Conservation (phyloP, 1,140 invertebrate species). For the Schlechtendalia chinensis region DNA sequence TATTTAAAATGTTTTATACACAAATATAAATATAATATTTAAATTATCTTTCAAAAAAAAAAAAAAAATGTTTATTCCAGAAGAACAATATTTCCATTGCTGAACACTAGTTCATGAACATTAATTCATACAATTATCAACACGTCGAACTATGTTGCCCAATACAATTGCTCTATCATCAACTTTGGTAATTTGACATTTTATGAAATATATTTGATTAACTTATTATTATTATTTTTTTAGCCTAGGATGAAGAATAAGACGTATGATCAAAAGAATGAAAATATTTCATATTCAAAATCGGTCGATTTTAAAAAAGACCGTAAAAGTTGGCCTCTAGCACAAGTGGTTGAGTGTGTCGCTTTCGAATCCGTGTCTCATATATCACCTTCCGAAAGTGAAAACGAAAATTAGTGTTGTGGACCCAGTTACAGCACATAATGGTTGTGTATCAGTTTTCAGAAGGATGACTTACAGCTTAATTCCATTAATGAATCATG, state of each 20-base stretch:
- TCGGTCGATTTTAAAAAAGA: constrained; percentile 18
- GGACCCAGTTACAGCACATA: background rate
- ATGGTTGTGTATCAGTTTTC: constrained; percentile 15
- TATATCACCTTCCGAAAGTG: constrained; percentile 8
- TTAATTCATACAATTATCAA: background rate
- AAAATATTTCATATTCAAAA: constrained; percentile 11
- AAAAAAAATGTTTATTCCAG: background rate
- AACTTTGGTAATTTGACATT: constrained; percentile 29
- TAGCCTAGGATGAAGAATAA: constrained; percentile 39
- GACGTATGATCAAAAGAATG: background rate
- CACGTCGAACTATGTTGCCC: constrained; percentile 13
- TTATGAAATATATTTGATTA: background rate
- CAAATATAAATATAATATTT: too few relatives aligned
- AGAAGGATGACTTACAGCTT: background rate
- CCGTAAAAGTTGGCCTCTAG: constrained; percentile 40
- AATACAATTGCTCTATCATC: constrained; percentile 35
- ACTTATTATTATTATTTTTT: background rate
- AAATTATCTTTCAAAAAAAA: too few relatives aligned
- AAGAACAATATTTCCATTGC: background rate
- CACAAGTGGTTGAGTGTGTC: constrained; percentile 40
- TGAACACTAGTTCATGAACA: background rate
- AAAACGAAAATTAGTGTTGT: constrained; percentile 1
- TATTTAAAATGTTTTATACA: background rate
- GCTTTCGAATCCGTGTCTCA: background rate
- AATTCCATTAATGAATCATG: background rate